These are phyloP conservation scores for Scaeva pyrastri DNA, from an alignment of 2,888 invertebrate genomes.

Conservation along the genomic window DNA sequence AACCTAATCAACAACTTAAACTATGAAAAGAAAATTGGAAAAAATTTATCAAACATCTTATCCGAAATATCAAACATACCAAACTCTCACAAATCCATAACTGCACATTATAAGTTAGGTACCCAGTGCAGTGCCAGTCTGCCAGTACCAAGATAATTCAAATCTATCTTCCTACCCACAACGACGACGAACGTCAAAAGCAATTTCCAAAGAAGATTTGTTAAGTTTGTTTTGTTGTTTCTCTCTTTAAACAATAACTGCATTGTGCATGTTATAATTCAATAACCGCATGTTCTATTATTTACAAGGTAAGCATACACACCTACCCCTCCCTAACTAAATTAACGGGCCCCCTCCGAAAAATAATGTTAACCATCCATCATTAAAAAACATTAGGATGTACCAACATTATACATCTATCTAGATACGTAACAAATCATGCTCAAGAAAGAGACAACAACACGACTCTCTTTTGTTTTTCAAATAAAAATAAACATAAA, in stretches of 20 bases:
- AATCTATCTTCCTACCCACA: background rate
- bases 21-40: background rate
- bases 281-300: conserved; percentile 32
- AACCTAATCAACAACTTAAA: background rate
- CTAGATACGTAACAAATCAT: background rate
- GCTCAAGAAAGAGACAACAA: conserved; percentile 30
- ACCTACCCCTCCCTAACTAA: background rate
- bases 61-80: background rate
- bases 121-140: too few species aligned
- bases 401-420: too few species aligned
- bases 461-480: conserved; percentile 13
- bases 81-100: background rate
- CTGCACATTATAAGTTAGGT: too few species aligned
- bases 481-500: conserved; percentile 14
- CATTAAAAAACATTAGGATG: too few species aligned
- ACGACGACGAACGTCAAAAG: conserved; percentile 24
- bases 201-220: background rate
- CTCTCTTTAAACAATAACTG: conserved; percentile 8
- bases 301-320: conserved; percentile 1
- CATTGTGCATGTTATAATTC: conserved; percentile 30
- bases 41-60: background rate
- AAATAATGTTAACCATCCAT: conserved; percentile 42
- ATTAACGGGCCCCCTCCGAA: background rate
- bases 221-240: conserved; percentile 6
- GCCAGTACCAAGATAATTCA: too few species aligned